Base-by-base conservation (phyloP, 2,113 vertebrate genomes). In the Seriola dumerili region DNA sequence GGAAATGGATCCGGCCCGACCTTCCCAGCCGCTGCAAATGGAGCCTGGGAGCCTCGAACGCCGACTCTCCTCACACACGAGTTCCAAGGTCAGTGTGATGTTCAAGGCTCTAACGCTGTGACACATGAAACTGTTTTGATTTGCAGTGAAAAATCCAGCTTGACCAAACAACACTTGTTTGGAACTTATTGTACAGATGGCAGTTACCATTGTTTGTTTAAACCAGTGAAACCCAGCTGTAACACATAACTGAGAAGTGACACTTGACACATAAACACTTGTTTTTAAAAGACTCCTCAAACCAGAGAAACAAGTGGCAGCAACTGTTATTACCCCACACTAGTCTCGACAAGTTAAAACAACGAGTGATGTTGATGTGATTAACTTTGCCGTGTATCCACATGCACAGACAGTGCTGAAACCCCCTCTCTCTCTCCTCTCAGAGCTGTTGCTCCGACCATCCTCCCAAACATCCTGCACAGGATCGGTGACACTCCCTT, bases 401-500 rank as follows among this genome's bases (percentile, higher is more conserved):
- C 9, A 25, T 13, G 21, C 10, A 52, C 32, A 23, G 3, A 48
- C 25, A 3, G 4, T 46, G 1, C 34, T 1, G 0, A 40, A 7
- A 29, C 57, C 0, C 1, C 4, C 29, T 0, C 19, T 5, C 29
- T 0, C 19, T 48, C 3, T 69, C 25, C 12, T 32, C 34, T 25
- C 85, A 93, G 92, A 48, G 0, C 1, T 0, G 11, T n/a, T 0
- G 0, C 67, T 6, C 84, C 88, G 0, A 10, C 93, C 63, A 96
- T 99, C 88, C 87, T 99, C n/a, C 96, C 98, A 2, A 95, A 91
- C 87, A 96, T 99, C 90, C 95, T 99, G 84, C 75, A 91, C 77
- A 94, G 95, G 83, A 97, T 99, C 4, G 98, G 98, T 0, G 86
- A 99, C 42, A 99, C 98, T 0, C 98, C 98, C 0, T 11, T 99